phyloP scores from a whole-genome alignment of 2,888 invertebrate species.

The Anaspis maculata region DNA sequence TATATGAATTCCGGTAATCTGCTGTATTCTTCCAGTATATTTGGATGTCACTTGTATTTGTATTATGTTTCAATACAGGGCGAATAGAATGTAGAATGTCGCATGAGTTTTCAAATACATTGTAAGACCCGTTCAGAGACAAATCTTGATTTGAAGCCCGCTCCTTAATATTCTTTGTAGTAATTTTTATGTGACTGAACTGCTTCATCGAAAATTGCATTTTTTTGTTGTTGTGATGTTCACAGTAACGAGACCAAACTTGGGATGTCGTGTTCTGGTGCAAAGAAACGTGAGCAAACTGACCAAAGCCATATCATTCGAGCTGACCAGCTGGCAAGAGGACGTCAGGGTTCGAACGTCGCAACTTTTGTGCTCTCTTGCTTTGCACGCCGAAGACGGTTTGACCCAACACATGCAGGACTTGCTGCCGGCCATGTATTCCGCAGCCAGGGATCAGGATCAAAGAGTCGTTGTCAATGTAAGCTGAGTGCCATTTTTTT shows the following conservation, averaged over 20 bases:
- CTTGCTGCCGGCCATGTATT: conserved; percentile 49
- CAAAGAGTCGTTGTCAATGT: conserved; percentile 52
- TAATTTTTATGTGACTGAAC: no score
- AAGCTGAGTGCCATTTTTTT: conserved; percentile 5
- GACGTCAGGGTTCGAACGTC: conserved; percentile 62
- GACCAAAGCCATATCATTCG: conserved; percentile 59
- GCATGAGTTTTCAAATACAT: no score
- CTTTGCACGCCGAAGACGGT: conserved; percentile 66
- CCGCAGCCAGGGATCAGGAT: conserved; percentile 54
- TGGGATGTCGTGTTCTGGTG: conserved; percentile 77
- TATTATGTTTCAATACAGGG: no score
- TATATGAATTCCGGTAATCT: no score
- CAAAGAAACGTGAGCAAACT: conserved; percentile 68
- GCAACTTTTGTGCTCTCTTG: conserved; percentile 62
- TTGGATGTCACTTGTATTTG: no score
- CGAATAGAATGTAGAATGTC: no score
- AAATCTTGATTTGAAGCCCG: no score
- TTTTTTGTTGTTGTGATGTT: conserved; percentile 6
- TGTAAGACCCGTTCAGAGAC: no score
- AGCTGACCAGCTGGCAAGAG: conserved; percentile 68
- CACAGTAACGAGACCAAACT: conserved; percentile 68
- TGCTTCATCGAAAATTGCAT: no score
- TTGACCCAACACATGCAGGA: conserved; percentile 60
- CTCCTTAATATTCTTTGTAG: no score
- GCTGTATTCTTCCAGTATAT: no score